These are phyloP conservation scores for Leptinotarsa rubiginosa DNA, from an alignment of 2,888 invertebrate species.

Conservation along the genomic window DNA sequence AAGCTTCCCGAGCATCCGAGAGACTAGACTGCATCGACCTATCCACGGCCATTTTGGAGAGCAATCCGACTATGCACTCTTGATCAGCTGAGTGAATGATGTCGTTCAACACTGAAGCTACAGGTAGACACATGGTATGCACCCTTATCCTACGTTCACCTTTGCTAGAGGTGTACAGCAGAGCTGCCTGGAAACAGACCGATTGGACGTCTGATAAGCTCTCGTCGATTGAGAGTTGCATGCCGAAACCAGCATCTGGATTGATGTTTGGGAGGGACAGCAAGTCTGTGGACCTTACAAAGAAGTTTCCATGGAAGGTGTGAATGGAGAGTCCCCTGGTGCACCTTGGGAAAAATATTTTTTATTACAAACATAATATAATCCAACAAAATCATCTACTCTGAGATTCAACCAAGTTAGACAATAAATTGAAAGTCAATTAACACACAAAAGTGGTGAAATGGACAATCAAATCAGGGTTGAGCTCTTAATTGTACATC, in stretches of 20 bases:
- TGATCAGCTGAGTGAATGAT: slow-evolving; percentile 92
- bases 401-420: too few relatives aligned
- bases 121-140: slow-evolving; percentile 95
- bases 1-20: slow-evolving; percentile 94
- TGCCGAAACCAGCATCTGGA: slow-evolving; percentile 97
- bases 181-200: slow-evolving; percentile 97
- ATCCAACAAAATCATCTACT: too few relatives aligned
- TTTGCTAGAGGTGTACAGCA: slow-evolving; percentile 95
- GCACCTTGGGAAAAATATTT: slow-evolving; percentile 71
- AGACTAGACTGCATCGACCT: slow-evolving; percentile 86
- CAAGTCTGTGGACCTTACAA: slow-evolving; percentile 97
- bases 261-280: slow-evolving; percentile 96
- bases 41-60: slow-evolving; percentile 98
- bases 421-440: too few relatives aligned
- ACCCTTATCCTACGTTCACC: slow-evolving; percentile 95
- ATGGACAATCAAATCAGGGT: too few relatives aligned
- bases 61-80: slow-evolving; percentile 89
- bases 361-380: too few relatives aligned
- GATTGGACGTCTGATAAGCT: slow-evolving; percentile 85
- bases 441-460: too few relatives aligned
- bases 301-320: slow-evolving; percentile 99
- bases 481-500: too few relatives aligned
- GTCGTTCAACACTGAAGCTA: slow-evolving; percentile 85
- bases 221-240: slow-evolving; percentile 97
- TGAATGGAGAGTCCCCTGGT: slow-evolving; percentile 94